phyloP scores from a whole-genome alignment of 2,797 vertebrate genomes.

The Paramormyrops hopkinsi region DNA sequence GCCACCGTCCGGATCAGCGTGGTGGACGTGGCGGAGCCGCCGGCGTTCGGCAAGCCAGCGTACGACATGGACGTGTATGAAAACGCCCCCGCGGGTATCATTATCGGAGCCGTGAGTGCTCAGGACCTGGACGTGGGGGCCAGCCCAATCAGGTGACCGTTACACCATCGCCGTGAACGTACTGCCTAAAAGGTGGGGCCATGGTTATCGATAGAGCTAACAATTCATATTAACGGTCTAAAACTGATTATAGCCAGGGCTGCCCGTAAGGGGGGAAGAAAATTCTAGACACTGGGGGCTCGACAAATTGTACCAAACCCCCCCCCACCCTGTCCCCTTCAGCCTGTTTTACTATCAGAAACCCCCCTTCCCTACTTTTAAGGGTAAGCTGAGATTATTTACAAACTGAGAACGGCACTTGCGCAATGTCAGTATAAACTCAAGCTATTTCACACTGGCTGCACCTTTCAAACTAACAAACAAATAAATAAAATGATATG shows the following conservation, averaged over 20 bases:
- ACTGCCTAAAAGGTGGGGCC: neutral
- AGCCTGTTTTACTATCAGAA: neutral
- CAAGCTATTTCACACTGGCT: neutral
- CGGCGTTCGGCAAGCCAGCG: slow-evolving; percentile 74
- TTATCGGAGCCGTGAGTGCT: slow-evolving; percentile 82
- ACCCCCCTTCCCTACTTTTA: neutral
- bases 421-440: neutral
- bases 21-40: slow-evolving; percentile 80
- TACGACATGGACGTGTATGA: slow-evolving; percentile 86
- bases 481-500: neutral
- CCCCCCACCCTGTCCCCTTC: neutral
- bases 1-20: slow-evolving; percentile 82
- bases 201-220: neutral
- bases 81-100: slow-evolving; percentile 74
- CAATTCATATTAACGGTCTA: neutral
- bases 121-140: slow-evolving; percentile 82
- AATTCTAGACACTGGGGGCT: neutral
- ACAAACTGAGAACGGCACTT: neutral
- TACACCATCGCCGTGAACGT: neutral
- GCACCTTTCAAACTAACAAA: neutral
- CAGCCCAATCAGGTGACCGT: slow-evolving; percentile 74
- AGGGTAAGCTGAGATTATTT: neutral
- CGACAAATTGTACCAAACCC: neutral
- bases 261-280: neutral
- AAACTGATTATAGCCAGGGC: neutral